Conservation (phyloP, 1,140 invertebrate genomes). For the Sarcophaga peregrina region DNA sequence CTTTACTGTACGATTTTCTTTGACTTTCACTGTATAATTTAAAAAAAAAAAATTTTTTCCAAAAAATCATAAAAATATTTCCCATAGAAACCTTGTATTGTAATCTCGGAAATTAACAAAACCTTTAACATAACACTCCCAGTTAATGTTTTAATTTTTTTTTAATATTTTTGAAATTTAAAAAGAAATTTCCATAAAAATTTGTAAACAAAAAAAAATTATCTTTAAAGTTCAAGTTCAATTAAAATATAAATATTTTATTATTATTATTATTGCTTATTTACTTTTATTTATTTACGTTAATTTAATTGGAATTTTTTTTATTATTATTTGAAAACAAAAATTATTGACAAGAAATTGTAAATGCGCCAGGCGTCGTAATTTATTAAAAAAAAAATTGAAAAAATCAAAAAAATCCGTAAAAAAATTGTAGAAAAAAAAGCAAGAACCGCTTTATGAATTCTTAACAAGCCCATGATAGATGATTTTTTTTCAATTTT, state of each 20-base stretch:
- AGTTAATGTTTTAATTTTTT: neutral
- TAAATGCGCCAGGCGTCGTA: neutral
- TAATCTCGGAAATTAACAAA: too few relatives aligned
- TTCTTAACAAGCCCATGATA: neutral
- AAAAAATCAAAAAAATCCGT: neutral
- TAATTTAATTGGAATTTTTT: too few relatives aligned
- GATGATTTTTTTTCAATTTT: neutral
- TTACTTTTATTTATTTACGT: too few relatives aligned
- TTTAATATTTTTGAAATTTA: too few relatives aligned
- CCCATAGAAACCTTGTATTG: too few relatives aligned
- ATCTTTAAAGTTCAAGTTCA: constrained; percentile 9
- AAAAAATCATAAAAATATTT: too few relatives aligned
- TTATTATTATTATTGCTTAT: constrained; percentile 3
- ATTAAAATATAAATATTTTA: neutral
- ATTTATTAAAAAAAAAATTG: neutral
- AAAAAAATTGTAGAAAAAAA: neutral
- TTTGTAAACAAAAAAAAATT: neutral
- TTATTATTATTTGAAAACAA: neutral
- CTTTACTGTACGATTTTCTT: too few relatives aligned
- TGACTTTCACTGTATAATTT: too few relatives aligned
- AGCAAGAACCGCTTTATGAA: constrained; percentile 14
- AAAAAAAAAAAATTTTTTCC: too few relatives aligned
- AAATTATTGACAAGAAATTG: constrained; percentile 3
- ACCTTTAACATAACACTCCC: neutral
- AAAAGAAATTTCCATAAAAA: neutral